Evolutionary conservation across 2,888 invertebrate genomes (phyloP).

Genomic region (Cristatella mucedo): DNA sequence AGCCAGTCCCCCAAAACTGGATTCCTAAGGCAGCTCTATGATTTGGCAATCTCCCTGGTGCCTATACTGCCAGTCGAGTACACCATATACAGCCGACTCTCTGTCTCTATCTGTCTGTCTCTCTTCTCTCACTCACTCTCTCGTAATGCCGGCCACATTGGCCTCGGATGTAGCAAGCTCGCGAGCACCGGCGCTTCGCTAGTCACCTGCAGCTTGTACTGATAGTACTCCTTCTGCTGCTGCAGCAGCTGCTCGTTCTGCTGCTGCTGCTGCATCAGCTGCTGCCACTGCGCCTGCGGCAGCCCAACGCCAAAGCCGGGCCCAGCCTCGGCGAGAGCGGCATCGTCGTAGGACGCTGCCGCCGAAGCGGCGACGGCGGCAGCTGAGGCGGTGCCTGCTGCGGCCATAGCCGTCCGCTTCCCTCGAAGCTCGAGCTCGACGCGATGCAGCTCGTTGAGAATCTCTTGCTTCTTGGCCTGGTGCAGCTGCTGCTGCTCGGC

Average conservation of each 20-base stretch:
- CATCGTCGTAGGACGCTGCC: constrained; percentile 16
- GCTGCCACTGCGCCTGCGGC: constrained; percentile 17
- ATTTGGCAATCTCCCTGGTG: too few species aligned
- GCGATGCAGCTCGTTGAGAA: constrained; percentile 53
- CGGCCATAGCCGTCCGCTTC: constrained; percentile 24
- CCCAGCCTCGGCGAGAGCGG: constrained; percentile 16
- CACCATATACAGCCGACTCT: too few species aligned
- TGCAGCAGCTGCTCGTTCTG: constrained; percentile 15
- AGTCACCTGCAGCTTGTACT: constrained; percentile 11
- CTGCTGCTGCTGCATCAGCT: constrained; percentile 11
- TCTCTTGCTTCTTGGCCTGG: constrained; percentile 52
- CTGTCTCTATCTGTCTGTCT: too few species aligned
- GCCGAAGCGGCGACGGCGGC: constrained; percentile 18
- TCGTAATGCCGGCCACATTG: too few species aligned
- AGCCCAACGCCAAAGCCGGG: constrained; percentile 12
- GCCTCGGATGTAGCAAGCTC: too few species aligned
- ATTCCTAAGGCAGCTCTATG: too few species aligned
- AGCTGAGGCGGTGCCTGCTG: constrained; percentile 15
- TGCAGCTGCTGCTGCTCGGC: constrained; percentile 48
- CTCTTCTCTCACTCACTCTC: too few species aligned
- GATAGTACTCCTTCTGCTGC: constrained; percentile 14
- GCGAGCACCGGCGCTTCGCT: too few species aligned
- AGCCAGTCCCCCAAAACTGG: too few species aligned
- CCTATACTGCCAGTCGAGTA: too few species aligned
- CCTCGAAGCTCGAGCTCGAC: constrained; percentile 55